Evolutionary conservation across 2,113 vertebrate species (phyloP), one percentile per base, ranked within the genome.

Genomic region (Ondatra zibethicus): DNA sequence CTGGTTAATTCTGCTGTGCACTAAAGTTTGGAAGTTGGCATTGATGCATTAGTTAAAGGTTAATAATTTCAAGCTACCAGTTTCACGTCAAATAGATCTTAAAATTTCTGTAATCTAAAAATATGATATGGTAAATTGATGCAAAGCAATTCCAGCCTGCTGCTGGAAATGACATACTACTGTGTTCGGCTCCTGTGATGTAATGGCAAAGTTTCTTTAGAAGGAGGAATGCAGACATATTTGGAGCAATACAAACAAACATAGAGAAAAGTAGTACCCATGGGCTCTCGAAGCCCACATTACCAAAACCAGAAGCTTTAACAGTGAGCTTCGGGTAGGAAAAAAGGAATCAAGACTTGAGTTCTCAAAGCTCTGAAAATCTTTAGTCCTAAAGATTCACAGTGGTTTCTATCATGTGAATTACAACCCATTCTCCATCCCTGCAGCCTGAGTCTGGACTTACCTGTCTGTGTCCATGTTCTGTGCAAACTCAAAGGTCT

Each of bases 71-170:
- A 76, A 80, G n/a, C 47, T 81, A 66, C 55, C 39, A 86, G 17
- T 5, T 70, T 93, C 7, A 31, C 13, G 39, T 39, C 58, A 5
- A 75, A 14, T 7, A 93, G 39, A 19, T 55, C 10, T n/a, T 36
- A 39, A 89, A 85, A 95, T 86, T 88, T 16, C 91, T 80, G 55
- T 68, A 88, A 55, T 50, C 73, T 88, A 88, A 61, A 29, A 86
- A 31, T 65, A 11, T 10, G 1, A 58, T 68, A 7, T 81, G 6
- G 23, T 33, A 86, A 73, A 21, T 27, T 55, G 3, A 13, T 68
- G 23, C 27, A 63, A 39, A 55, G 47, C 65, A 92, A 73, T 47
- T 76, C 55, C 39, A 81, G 6, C 27, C 91, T 2, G 65, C 52
- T 27, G 42, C 5, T 27, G 39, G 63, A 58, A 12, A 7, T 84